Evolutionary conservation across 2,113 vertebrate genomes (phyloP).

Genomic region (Tachysurus vachellii): DNA sequence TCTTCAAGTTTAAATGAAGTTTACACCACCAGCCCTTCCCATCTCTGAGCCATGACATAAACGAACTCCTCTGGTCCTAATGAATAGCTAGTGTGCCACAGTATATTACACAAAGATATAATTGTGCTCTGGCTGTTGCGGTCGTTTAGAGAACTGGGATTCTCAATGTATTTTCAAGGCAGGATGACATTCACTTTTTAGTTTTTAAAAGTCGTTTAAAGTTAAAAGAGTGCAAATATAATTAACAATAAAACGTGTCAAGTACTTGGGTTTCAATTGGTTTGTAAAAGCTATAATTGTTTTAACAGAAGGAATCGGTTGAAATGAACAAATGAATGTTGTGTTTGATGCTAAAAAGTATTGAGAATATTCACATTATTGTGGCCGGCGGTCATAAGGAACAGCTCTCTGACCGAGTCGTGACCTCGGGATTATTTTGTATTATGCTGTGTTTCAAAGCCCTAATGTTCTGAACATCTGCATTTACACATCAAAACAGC

Average conservation of each 20-base stretch:
- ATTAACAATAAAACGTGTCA: slow-evolving; percentile 34
- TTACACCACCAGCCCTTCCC: background rate
- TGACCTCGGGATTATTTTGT: background rate
- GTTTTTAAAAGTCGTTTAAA: slow-evolving; percentile 43
- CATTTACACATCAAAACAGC: background rate
- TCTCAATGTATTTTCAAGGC: slow-evolving; percentile 54
- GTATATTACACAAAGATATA: slow-evolving; percentile 58
- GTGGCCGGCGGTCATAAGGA: background rate
- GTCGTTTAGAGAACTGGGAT: slow-evolving; percentile 54
- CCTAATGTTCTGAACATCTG: background rate
- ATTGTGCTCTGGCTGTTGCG: slow-evolving; percentile 60
- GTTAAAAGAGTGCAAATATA: slow-evolving; percentile 36
- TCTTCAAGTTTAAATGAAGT: background rate
- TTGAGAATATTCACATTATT: background rate
- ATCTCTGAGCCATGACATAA: slow-evolving; percentile 50
- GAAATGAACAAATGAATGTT: slow-evolving; percentile 13
- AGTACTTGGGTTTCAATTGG: background rate
- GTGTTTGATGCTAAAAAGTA: slow-evolving; percentile 6
- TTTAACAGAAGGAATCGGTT: slow-evolving; percentile 17
- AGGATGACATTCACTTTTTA: slow-evolving; percentile 42
- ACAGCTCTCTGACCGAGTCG: background rate
- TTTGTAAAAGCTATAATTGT: slow-evolving; percentile 20
- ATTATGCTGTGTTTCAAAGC: background rate
- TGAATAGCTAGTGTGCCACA: slow-evolving; percentile 54
- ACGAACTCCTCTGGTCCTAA: slow-evolving; percentile 58